Conservation (phyloP, 2,888 invertebrate genomes). For the Pinctada fucata region DNA sequence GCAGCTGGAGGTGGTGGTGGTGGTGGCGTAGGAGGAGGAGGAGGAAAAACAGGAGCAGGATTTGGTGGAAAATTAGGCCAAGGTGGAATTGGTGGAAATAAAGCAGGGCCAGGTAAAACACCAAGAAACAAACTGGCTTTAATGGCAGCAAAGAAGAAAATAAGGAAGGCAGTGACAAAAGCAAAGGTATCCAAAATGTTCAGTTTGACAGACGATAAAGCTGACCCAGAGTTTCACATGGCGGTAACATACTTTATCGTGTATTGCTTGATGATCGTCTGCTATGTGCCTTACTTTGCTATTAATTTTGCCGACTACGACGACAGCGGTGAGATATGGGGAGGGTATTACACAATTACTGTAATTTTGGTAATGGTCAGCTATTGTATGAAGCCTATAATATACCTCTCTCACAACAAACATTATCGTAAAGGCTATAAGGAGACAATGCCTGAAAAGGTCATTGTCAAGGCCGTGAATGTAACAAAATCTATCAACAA, state of each 20-base stretch:
- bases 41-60: neutral
- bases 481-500: conserved; percentile 41
- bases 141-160: conserved; percentile 26
- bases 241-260: conserved; percentile 55
- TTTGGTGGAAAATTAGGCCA: neutral
- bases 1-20: conserved; percentile 6
- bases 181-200: conserved; percentile 25
- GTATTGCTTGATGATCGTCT: conserved; percentile 43
- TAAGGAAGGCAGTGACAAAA: conserved; percentile 31
- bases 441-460: conserved; percentile 49
- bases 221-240: conserved; percentile 55
- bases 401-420: conserved; percentile 57
- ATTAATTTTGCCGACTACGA: conserved; percentile 40
- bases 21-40: neutral
- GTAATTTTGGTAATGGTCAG: conserved; percentile 49
- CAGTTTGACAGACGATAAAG: conserved; percentile 41
- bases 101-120: neutral
- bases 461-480: conserved; percentile 42
- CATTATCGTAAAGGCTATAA: conserved; percentile 50
- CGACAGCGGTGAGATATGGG: conserved; percentile 45
- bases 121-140: conserved; percentile 20
- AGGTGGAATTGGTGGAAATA: neutral
- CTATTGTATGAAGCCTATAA: conserved; percentile 54
- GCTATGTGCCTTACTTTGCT: conserved; percentile 51
- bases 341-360: conserved; percentile 49